Base-by-base conservation (phyloP, 2,888 invertebrate genomes). In the Catonia carolina region DNA sequence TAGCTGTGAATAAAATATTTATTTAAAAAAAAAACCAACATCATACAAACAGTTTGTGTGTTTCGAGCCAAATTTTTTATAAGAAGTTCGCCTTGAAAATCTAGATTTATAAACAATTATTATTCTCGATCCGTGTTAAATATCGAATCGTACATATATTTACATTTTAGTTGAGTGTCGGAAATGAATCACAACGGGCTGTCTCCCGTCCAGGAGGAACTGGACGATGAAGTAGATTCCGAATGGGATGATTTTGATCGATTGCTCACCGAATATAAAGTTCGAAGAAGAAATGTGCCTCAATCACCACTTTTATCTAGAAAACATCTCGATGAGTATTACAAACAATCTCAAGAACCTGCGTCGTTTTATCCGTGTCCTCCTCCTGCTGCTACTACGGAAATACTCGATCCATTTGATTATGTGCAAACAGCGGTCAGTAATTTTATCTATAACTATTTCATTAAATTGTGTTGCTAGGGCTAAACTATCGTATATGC, bases 241-340 rank as follows among this genome's bases (percentile, higher is more conserved):
- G 80, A 80, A 69, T 81, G 81, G 80, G 80, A 79, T 58, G 80
- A 80, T 66, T 80, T 80, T 64, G 74, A 75, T 14, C 74, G 77
- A 61, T 69, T 80, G 33, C 72, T 78, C 68, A 72, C 74, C 41
- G 76, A 76, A 64, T 74, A 75, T 62, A 69, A 69, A 61, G 55
- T 66, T 42, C 63, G 67, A 36, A 62, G 64, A 2, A 63, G 63
- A 35, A 61, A 57, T 49, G 53, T 55, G 49, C 62, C 61, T 33
- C 63, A 61, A 53, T 66, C 63, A 57, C 61, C 59, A 45, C 52
- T 36, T 36, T 51, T 58, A 50, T 45, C 35, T 7, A 35, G 58
- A 14, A 52, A 42, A 7, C 22, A 49, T 20, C 10, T 23, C 18
- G 20, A 20, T n/a, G 37, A 2, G 42, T 60, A 55, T 41, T 49